phyloP scores from a whole-genome alignment of 2,888 invertebrate species.

The Lamproptera curius region DNA sequence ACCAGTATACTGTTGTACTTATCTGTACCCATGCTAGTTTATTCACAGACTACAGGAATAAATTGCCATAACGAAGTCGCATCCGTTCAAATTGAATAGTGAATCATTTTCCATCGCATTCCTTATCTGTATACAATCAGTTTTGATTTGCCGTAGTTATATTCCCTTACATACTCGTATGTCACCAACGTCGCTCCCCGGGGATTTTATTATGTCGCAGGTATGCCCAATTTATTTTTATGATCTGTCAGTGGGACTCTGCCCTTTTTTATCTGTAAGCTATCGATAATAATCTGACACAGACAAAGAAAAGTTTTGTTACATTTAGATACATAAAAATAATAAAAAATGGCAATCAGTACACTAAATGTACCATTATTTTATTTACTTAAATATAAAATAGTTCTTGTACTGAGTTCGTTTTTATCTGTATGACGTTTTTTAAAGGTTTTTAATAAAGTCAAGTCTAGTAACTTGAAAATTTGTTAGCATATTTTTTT shows the following conservation, averaged over 20 bases:
- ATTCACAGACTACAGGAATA: constrained; percentile 4
- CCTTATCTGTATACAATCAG: neutral
- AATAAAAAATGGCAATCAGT: too few species aligned
- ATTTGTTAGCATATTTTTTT: too few species aligned
- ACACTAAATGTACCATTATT: too few species aligned
- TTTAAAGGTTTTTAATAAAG: too few species aligned
- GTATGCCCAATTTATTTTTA: constrained; percentile 67
- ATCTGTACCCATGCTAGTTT: neutral
- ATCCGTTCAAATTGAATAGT: constrained; percentile 12
- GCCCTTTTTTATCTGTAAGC: constrained; percentile 14
- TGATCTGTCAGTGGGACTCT: constrained; percentile 37
- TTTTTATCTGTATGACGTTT: too few species aligned
- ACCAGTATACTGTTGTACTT: neutral
- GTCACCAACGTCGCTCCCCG: constrained; percentile 40
- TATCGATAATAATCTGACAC: constrained; percentile 16
- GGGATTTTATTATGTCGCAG: constrained; percentile 62
- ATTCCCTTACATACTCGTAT: constrained; percentile 42
- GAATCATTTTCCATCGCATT: constrained; percentile 7
- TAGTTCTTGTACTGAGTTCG: neutral
- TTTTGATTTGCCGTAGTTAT: constrained; percentile 47
- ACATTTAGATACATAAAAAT: too few species aligned
- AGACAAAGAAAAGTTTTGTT: too few species aligned
- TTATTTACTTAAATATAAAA: too few species aligned
- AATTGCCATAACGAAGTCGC: constrained; percentile 14
- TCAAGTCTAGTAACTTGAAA: too few species aligned